Base-by-base conservation (phyloP, 2,113 vertebrate genomes). In the Corapipo altera region DNA sequence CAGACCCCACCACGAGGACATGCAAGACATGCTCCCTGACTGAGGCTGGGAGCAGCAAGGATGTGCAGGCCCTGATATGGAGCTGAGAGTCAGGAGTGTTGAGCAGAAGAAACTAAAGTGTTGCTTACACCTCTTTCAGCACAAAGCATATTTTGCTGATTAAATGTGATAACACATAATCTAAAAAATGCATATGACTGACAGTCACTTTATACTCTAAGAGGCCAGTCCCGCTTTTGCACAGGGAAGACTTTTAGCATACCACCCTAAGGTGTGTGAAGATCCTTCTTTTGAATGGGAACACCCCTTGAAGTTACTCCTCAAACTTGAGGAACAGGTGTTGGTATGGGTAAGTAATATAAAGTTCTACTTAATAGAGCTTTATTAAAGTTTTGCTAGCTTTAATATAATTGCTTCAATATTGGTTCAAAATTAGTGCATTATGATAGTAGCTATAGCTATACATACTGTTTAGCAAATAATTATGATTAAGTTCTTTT, bases 41-140 rank as follows among this genome's bases (percentile, higher is more conserved):
- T n/a, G 77, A 13, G 22, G 18, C 37, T 37, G 51, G 39, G 27
- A 74, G 33, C 28, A 75, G 23, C 37, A 52, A 39, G 69, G 37
- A 13, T 74, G 19, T 46, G 19, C 46, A 26, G 70, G 33, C 39
- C 39, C 28, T 75, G 52, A 14, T 30, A 37, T 0, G 0, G 32
- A 33, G 10, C 43, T 1, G 4, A 51, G 69, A 43, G 22, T 7
- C 52, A 52, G 11, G 6, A 16, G 22, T 23, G 37, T 4, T 28
- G 37, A 81, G 23, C 33, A 46, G 59, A 52, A 30, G 13, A 46
- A 74, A 26, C 15, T 59, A 3, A 67, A 59, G 39, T 12, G 20
- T 13, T 59, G 23, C 23, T 39, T 52, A 30, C 37, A 22, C 9
- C 78, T 55, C 46, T 61, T 83, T 23, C 24, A 83, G 30, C 30